These are phyloP conservation scores for Platycheirus albimanus DNA, from an alignment of 2,888 invertebrate genomes.

Conservation along the genomic window DNA sequence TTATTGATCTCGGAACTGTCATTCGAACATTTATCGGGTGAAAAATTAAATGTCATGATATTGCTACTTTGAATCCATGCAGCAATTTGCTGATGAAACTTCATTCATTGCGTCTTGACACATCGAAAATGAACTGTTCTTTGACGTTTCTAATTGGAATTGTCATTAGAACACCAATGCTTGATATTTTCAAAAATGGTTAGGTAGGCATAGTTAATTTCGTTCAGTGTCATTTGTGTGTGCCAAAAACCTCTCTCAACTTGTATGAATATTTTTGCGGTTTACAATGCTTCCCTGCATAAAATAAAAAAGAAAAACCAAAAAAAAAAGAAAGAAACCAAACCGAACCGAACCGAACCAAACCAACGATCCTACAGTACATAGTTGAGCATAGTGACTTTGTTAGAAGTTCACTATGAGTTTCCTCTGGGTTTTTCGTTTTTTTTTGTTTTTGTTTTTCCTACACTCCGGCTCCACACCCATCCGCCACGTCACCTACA, in stretches of 20 bases:
- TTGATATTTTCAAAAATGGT: too few species aligned
- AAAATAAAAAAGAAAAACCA: background rate
- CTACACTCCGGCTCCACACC: background rate
- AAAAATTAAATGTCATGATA: too few species aligned
- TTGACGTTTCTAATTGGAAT: too few species aligned
- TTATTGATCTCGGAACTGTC: too few species aligned
- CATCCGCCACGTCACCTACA: background rate
- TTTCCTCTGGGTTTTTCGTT: slow-evolving; percentile 54
- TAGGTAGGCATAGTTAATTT: background rate
- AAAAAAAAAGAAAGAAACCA: too few species aligned
- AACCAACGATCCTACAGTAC: slow-evolving; percentile 13
- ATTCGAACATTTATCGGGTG: too few species aligned
- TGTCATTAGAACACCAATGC: too few species aligned
- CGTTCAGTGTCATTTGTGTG: slow-evolving; percentile 4
- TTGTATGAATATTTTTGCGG: slow-evolving; percentile 72
- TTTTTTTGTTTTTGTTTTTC: slow-evolving; percentile 41
- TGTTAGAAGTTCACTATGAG: slow-evolving; percentile 72
- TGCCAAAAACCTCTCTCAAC: slow-evolving; percentile 46
- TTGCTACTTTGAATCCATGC: too few species aligned
- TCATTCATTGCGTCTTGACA: too few species aligned
- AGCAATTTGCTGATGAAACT: too few species aligned
- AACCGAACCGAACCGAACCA: too few species aligned
- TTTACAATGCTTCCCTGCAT: slow-evolving; percentile 45
- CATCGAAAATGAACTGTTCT: too few species aligned
- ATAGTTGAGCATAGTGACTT: slow-evolving; percentile 54